Evolutionary conservation across 2,113 vertebrate genomes (phyloP).

Genomic region (Terrapene triunguis): DNA sequence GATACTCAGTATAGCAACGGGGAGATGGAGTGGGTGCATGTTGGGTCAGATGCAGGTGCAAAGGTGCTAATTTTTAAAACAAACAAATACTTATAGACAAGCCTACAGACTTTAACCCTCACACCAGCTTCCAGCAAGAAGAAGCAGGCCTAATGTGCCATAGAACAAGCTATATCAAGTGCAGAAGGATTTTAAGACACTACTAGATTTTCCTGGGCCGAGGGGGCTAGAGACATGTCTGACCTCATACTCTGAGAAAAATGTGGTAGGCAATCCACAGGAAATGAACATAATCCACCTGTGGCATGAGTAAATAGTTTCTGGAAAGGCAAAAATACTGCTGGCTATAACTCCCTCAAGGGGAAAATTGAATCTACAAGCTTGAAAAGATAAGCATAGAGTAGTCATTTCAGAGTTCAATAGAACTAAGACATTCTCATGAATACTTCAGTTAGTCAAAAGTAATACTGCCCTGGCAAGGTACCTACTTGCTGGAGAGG

Average conservation of each 20-base stretch:
- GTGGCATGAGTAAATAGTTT: slow-evolving; percentile 14
- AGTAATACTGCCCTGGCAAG: not conserved
- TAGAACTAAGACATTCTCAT: not conserved
- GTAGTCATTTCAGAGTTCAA: not conserved
- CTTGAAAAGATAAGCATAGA: not conserved
- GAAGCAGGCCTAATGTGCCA: not conserved
- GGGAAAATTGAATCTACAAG: not conserved
- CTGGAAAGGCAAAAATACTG: not conserved
- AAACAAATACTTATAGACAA: not conserved
- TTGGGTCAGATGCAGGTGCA: not conserved
- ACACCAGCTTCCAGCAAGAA: not conserved
- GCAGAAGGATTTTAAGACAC: not conserved
- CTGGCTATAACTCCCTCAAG: not conserved
- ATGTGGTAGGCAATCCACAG: not conserved
- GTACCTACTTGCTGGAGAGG: not conserved
- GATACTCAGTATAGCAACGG: not conserved
- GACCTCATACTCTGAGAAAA: slow-evolving; percentile 12
- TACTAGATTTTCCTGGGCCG: not conserved
- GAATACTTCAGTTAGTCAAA: not conserved
- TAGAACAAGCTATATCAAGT: not conserved
- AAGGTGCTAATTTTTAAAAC: slow-evolving; percentile 1
- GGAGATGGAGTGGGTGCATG: not conserved
- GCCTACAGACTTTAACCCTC: not conserved
- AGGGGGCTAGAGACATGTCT: not conserved
- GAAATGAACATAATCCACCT: not conserved